Percentiles rank a stretch among this genome's conserved stretches.
phyloP scores from a whole-genome alignment of 2,888 invertebrate genomes.

The Eristalis intricaria region DNA sequence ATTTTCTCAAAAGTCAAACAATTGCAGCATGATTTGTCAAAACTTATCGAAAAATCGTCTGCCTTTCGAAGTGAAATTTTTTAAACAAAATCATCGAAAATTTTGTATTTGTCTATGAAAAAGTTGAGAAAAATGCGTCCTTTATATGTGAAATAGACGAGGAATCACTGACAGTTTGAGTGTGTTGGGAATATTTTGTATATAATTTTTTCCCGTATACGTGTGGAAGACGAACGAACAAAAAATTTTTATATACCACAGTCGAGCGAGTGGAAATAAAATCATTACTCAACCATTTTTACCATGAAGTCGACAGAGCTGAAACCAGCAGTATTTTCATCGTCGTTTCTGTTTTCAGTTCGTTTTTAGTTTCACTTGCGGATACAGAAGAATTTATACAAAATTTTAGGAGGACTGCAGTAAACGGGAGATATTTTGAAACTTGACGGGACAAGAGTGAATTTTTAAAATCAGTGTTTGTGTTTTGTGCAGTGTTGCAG shows the following conservation, averaged over 20 bases:
- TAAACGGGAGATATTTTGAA: background rate
- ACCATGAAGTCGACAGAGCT: slow-evolving; percentile 55
- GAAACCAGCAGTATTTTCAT: slow-evolving; percentile 57
- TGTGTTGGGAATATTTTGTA: slow-evolving; percentile 45
- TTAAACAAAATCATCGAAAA: background rate
- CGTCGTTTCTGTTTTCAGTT: slow-evolving; percentile 60
- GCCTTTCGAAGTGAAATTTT: slow-evolving; percentile 4
- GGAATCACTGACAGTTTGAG: slow-evolving; percentile 52
- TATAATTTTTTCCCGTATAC: slow-evolving; percentile 45
- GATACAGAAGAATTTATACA: slow-evolving; percentile 44
- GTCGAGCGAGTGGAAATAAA: slow-evolving; percentile 59
- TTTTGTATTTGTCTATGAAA: slow-evolving; percentile 35
- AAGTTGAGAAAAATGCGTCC: slow-evolving; percentile 15
- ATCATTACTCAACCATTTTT: slow-evolving; percentile 68
- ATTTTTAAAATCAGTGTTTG: background rate
- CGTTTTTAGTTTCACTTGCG: slow-evolving; percentile 60
- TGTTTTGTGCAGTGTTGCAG: slow-evolving; percentile 19
- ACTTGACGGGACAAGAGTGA: slow-evolving; percentile 7
- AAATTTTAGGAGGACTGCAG: slow-evolving; percentile 4
- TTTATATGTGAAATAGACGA: slow-evolving; percentile 41
- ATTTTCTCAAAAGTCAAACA: slow-evolving; percentile 57
- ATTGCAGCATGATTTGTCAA: slow-evolving; percentile 52
- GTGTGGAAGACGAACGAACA: slow-evolving; percentile 47
- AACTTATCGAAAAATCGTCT: slow-evolving; percentile 22
- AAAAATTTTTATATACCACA: slow-evolving; percentile 55